A percentile compares a stretch with the other conserved stretches of the same genome.
phyloP scores from a whole-genome alignment of 30 jellyfish, hydroid and myxozoan genomes.

The Hydractinia symbiolongicarpus region DNA sequence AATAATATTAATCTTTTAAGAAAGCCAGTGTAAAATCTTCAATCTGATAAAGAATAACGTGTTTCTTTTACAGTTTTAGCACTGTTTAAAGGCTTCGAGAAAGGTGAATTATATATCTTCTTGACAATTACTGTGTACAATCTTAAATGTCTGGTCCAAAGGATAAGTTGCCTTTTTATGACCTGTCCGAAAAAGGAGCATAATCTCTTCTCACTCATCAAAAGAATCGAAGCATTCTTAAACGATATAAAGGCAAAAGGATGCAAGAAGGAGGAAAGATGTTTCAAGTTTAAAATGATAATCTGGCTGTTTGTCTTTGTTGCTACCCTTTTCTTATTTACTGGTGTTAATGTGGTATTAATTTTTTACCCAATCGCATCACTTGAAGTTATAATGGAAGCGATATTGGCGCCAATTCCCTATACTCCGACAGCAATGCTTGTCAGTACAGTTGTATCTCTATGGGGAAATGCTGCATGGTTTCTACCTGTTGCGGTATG shows the following conservation, averaged over 20 bases:
- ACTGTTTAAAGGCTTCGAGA: too few species aligned
- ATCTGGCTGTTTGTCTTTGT: neutral
- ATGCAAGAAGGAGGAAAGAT: neutral
- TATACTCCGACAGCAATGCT: neutral
- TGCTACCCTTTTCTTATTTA: neutral
- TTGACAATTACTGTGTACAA: too few species aligned
- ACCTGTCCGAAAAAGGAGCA: too few species aligned
- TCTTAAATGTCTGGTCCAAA: too few species aligned
- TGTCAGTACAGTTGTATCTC: neutral
- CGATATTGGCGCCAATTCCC: neutral
- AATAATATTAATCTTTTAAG: too few species aligned
- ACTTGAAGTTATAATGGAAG: neutral
- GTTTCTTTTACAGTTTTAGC: too few species aligned
- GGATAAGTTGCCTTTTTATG: too few species aligned
- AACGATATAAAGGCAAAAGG: neutral
- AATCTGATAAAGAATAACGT: too few species aligned
- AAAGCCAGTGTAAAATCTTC: too few species aligned
- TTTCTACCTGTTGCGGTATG: neutral
- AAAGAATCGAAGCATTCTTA: neutral
- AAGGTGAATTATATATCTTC: too few species aligned
- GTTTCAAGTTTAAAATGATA: neutral
- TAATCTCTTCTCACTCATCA: too few species aligned
- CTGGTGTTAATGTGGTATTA: neutral
- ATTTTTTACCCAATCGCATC: neutral
- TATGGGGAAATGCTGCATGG: slow-evolving; percentile 3